Evolutionary conservation across 1,140 invertebrate species (phyloP).

Genomic region (Diorhabda elongata): DNA sequence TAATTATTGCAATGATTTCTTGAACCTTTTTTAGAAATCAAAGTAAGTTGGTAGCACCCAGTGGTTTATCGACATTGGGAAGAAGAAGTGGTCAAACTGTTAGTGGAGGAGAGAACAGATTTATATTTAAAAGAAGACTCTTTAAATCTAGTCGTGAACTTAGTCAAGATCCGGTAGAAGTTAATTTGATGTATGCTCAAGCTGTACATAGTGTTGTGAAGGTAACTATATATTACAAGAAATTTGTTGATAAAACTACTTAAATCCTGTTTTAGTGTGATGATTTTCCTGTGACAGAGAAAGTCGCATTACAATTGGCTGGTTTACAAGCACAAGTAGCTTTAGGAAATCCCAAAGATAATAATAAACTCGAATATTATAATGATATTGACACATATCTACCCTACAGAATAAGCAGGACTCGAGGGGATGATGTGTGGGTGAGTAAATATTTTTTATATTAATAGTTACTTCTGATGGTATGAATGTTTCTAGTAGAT

Average conservation of each 20-base stretch:
- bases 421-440: slow-evolving; percentile 74
- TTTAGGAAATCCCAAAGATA: slow-evolving; percentile 78
- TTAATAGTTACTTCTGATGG: too few species aligned
- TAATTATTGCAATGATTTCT: background rate
- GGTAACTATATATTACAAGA: slow-evolving; percentile 52
- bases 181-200: slow-evolving; percentile 91
- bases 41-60: slow-evolving; percentile 56
- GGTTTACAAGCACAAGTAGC: slow-evolving; percentile 91
- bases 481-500: too few species aligned
- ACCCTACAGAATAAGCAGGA: slow-evolving; percentile 70
- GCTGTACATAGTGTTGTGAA: slow-evolving; percentile 92
- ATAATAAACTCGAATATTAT: slow-evolving; percentile 68
- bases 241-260: too few species aligned
- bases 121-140: slow-evolving; percentile 87
- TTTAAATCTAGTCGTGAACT: slow-evolving; percentile 85
- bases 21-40: slow-evolving; percentile 53
- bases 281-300: slow-evolving; percentile 91
- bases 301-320: slow-evolving; percentile 88
- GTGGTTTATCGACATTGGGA: slow-evolving; percentile 55
- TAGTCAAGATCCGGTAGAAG: slow-evolving; percentile 94
- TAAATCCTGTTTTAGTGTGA: slow-evolving; percentile 64
- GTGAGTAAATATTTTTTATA: slow-evolving; percentile 40
- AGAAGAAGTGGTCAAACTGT: slow-evolving; percentile 56
- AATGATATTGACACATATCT: slow-evolving; percentile 76
- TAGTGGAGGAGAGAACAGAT: slow-evolving; percentile 83